Conservation (phyloP, 2,888 invertebrate species). For the Caenorhabditis uteleia region DNA sequence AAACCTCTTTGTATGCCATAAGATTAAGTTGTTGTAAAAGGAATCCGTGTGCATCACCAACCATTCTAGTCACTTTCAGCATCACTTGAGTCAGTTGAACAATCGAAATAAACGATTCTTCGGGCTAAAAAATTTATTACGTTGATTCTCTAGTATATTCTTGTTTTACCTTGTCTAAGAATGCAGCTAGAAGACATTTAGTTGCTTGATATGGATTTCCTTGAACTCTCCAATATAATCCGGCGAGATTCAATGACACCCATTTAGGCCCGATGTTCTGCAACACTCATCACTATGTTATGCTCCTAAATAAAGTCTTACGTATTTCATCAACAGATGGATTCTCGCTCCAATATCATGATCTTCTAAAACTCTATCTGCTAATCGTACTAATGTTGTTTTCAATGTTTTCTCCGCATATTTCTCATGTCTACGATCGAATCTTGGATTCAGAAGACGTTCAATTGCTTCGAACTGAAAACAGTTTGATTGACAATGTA, state of each 20-base stretch:
- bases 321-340: conserved; percentile 78
- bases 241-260: conserved; percentile 79
- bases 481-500: no score
- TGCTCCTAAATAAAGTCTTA: conserved; percentile 62
- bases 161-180: conserved; percentile 56
- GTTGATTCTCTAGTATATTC: neutral
- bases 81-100: conserved; percentile 79
- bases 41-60: conserved; percentile 30
- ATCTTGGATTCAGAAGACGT: conserved; percentile 20
- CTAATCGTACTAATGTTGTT: conserved; percentile 44
- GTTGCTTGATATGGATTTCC: conserved; percentile 78
- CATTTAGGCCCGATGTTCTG: conserved; percentile 80
- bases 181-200: conserved; percentile 78
- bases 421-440: conserved; percentile 15
- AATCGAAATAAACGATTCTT: conserved; percentile 76
- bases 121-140: conserved; percentile 9
- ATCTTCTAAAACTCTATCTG: conserved; percentile 53
- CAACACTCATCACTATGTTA: conserved; percentile 2
- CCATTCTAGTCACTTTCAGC: conserved; percentile 72
- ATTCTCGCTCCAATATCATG: conserved; percentile 83
- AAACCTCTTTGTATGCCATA: conserved; percentile 16
- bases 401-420: conserved; percentile 41
- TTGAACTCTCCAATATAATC: conserved; percentile 81
- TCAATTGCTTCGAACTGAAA: conserved; percentile 25
- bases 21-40: conserved; percentile 22